phyloP scores from a whole-genome alignment of 1,140 invertebrate genomes.

The Scaptodrosophila lebanonensis region DNA sequence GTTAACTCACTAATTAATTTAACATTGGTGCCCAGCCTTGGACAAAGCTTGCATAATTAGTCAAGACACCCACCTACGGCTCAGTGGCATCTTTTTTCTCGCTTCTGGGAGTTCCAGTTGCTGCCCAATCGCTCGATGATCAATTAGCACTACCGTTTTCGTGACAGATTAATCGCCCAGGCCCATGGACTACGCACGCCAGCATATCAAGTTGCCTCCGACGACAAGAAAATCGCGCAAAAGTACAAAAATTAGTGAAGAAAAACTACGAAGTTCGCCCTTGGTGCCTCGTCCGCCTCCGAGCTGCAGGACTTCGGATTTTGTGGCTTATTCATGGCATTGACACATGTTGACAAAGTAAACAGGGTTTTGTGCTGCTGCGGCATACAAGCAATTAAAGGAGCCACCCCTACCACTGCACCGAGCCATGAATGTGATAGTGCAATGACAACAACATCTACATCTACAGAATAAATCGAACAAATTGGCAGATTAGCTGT shows the following conservation, averaged over 20 bases:
- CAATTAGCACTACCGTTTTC: conserved; percentile 71
- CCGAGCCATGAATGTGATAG: too few species aligned
- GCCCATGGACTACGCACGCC: conserved; percentile 25
- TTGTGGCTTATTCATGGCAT: conserved; percentile 52
- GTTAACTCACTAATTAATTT: not conserved
- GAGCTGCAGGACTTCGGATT: conserved; percentile 60
- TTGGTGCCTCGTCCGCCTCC: not conserved
- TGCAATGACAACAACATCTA: conserved; percentile 18
- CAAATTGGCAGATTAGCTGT: conserved; percentile 74
- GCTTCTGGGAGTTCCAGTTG: not conserved
- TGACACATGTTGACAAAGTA: conserved; percentile 75
- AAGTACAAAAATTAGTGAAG: conserved; percentile 36
- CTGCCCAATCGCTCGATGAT: conserved; percentile 34
- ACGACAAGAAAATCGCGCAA: conserved; percentile 47
- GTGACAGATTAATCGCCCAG: conserved; percentile 66
- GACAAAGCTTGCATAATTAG: conserved; percentile 35
- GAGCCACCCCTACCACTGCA: too few species aligned
- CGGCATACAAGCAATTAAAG: conserved; percentile 51
- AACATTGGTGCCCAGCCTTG: not conserved
- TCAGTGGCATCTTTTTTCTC: not conserved
- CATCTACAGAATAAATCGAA: conserved; percentile 34
- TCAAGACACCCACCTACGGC: conserved; percentile 1
- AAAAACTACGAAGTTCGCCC: conserved; percentile 7
- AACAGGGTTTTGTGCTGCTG: conserved; percentile 68
- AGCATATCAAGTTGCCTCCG: not conserved